Evolutionary conservation across 1,140 invertebrate genomes (phyloP), one percentile per base, ranked within the genome.

Genomic region (Sminthurides bifidus): DNA sequence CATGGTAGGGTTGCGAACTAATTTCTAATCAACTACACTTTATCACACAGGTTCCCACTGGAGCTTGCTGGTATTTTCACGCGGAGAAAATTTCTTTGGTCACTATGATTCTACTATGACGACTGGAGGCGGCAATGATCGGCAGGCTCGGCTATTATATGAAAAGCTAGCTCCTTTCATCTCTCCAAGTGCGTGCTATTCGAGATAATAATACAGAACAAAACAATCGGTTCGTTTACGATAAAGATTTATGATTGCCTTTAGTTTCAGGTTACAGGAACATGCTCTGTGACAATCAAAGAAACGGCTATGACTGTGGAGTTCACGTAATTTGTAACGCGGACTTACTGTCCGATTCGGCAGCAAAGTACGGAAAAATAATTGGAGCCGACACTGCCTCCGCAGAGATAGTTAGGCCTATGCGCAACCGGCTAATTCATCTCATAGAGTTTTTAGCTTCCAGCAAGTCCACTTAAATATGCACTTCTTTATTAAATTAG

Each of bases 21-120:
- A 46, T 6, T 46, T 46, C 24, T 24, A 46, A 46, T 23, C 23
- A 6, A 31, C n/a, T 49, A 15, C 23, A 14, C 17, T 49, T 33
- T 49, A 2, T 27, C 10, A 2, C 26, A 30, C 33, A 24, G 58
- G 58, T 14, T 50, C 46, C 8, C 58, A 60, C 35, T 60, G 58
- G 58, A 55, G 53, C 27, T 44, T 60, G 8, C 33, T 60, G 19
- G 54, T 60, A 4, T 60, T 44, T 30, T 56, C 53, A 33, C 19
- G 26, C 21, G 33, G 33, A 3, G 58, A 60, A 45, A 60, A 60
- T 40, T 10, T 26, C 4, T 60, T 56, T 44, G 27, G 33, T 12
- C 58, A 60, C 24, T 52, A 52, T 33, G 58, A 60, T 29, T 56
- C 53, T 17, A 49, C 31, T 8, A 49, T 49, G 46, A 21, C 21